Evolutionary conservation across 2,113 vertebrate species (phyloP).

Genomic region (Tachycineta bicolor): DNA sequence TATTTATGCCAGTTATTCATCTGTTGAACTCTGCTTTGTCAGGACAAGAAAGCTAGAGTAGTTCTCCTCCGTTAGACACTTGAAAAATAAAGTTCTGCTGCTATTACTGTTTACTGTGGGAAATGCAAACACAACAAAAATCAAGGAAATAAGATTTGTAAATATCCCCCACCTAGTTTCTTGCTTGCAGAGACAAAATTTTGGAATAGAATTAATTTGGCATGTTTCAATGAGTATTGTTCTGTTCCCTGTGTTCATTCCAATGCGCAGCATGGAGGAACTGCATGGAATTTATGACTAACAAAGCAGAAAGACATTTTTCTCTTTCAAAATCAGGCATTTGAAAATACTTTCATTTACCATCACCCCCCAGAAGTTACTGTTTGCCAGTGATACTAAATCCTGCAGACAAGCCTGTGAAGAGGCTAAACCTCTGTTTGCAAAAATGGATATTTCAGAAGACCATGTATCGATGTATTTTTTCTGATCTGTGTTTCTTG

Average conservation of each 20-base stretch:
- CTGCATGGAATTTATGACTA: neutral
- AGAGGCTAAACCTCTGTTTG: neutral
- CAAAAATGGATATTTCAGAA: neutral
- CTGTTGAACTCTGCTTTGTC: neutral
- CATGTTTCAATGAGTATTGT: slow-evolving; percentile 18
- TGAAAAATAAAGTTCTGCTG: neutral
- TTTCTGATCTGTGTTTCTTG: neutral
- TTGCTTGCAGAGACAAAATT: neutral
- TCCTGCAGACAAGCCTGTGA: neutral
- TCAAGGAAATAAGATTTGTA: neutral
- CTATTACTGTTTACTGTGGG: neutral
- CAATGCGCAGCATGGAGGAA: neutral
- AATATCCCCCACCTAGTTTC: neutral
- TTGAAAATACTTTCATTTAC: slow-evolving; percentile 15
- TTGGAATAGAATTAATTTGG: slow-evolving; percentile 4
- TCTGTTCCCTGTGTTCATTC: neutral
- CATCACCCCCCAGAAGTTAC: neutral
- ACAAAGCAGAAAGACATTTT: neutral
- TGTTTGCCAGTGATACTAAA: neutral
- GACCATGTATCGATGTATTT: neutral
- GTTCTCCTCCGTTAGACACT: neutral
- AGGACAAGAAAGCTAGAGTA: neutral
- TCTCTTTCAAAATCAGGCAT: neutral
- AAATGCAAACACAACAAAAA: neutral
- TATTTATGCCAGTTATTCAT: neutral